Evolutionary conservation across 2,888 invertebrate species (phyloP).

Genomic region (Rugalucina vietnamica): DNA sequence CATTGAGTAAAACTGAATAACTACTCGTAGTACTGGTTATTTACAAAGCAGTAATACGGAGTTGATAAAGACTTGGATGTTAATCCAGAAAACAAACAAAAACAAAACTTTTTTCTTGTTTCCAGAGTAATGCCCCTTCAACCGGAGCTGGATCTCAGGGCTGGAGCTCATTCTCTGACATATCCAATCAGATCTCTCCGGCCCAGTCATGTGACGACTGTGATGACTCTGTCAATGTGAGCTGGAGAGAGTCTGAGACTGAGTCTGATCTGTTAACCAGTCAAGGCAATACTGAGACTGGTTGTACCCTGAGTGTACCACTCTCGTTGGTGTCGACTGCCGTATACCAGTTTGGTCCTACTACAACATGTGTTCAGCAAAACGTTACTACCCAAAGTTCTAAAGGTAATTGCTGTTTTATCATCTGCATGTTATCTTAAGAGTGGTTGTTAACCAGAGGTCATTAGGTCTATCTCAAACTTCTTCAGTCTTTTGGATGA

Average conservation of each 20-base stretch:
- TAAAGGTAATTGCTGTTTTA: too few relatives aligned
- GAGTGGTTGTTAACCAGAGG: too few relatives aligned
- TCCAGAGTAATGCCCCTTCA: background rate
- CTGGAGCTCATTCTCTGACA: background rate
- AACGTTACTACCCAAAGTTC: too few relatives aligned
- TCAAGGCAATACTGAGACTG: background rate
- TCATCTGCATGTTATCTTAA: too few relatives aligned
- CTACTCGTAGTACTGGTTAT: too few relatives aligned
- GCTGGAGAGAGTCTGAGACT: background rate
- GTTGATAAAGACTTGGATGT: too few relatives aligned
- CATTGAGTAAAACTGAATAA: too few relatives aligned
- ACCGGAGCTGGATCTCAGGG: background rate
- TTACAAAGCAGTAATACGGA: too few relatives aligned
- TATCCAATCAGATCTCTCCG: too few relatives aligned
- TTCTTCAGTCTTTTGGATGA: too few relatives aligned
- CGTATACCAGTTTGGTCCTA: background rate
- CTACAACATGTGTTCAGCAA: background rate
- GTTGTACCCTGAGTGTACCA: background rate
- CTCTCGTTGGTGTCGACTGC: background rate
- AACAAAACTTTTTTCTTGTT: background rate
- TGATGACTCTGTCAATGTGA: background rate
- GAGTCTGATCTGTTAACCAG: background rate
- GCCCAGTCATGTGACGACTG: background rate
- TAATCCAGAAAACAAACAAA: too few relatives aligned
- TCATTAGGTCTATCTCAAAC: too few relatives aligned